Conservation (phyloP, 2,888 invertebrate species). For the Margaritifera margaritifera region DNA sequence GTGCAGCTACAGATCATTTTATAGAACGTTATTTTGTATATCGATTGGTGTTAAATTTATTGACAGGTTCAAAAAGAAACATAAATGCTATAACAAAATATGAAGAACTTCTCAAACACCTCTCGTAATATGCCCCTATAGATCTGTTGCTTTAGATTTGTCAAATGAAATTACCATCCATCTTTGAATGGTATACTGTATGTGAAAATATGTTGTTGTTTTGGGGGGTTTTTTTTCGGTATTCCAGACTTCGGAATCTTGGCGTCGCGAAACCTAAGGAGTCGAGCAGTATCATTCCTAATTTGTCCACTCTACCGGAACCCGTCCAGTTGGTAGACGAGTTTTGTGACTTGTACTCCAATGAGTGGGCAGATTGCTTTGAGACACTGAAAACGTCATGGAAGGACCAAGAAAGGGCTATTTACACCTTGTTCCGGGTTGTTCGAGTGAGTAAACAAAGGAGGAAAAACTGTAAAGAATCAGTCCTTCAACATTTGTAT, state of each 20-base stretch:
- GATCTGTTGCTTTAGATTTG: no score
- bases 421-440: slow-evolving; percentile 24
- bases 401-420: slow-evolving; percentile 21
- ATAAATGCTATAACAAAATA: no score
- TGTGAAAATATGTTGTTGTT: neutral
- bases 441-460: slow-evolving; percentile 16
- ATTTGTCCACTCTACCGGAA: slow-evolving; percentile 20
- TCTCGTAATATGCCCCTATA: no score
- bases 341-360: slow-evolving; percentile 31
- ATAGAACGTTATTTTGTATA: no score
- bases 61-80: no score
- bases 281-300: slow-evolving; percentile 7
- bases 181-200: no score
- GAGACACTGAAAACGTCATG: slow-evolving; percentile 24
- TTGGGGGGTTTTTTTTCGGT: neutral
- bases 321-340: slow-evolving; percentile 25
- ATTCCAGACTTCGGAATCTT: slow-evolving; percentile 2
- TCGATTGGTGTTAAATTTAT: no score
- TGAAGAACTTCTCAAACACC: no score
- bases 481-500: no score
- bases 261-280: neutral
- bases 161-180: no score
- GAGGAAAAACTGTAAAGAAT: neutral
- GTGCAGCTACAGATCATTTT: no score
- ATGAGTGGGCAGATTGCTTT: slow-evolving; percentile 28